Evolutionary conservation across 2,888 invertebrate genomes (phyloP).

Genomic region (Diaprepes abbreviatus): DNA sequence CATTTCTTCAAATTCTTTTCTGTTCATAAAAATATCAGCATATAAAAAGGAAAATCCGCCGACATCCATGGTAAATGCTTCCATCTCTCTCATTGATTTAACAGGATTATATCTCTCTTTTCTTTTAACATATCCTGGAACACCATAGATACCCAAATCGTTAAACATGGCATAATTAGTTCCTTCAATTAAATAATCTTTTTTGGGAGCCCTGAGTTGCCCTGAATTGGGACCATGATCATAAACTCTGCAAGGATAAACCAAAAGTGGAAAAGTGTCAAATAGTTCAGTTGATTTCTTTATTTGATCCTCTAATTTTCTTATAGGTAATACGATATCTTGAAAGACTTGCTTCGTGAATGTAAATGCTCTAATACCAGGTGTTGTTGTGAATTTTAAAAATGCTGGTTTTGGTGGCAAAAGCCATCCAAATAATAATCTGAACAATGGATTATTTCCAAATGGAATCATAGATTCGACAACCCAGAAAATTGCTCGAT

Average conservation of each 20-base stretch:
- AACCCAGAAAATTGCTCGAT: slow-evolving; percentile 81
- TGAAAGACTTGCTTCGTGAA: slow-evolving; percentile 81
- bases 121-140: slow-evolving; percentile 75
- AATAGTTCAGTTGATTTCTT: slow-evolving; percentile 73
- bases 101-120: slow-evolving; percentile 75
- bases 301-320: slow-evolving; percentile 76
- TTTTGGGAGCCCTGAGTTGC: slow-evolving; percentile 72
- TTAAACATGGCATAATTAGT: slow-evolving; percentile 80
- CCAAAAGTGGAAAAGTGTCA: slow-evolving; percentile 77
- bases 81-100: slow-evolving; percentile 77
- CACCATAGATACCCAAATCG: slow-evolving; percentile 79
- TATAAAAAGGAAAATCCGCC: slow-evolving; percentile 80
- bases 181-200: slow-evolving; percentile 74
- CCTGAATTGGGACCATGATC: slow-evolving; percentile 74
- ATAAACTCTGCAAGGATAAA: slow-evolving; percentile 78
- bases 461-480: slow-evolving; percentile 80
- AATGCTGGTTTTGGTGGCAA: slow-evolving; percentile 80
- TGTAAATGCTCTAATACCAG: slow-evolving; percentile 77
- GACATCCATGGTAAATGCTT: slow-evolving; percentile 76
- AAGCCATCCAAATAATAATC: slow-evolving; percentile 76
- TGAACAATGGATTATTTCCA: slow-evolving; percentile 76
- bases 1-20: slow-evolving; percentile 76
- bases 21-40: slow-evolving; percentile 79
- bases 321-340: slow-evolving; percentile 78
- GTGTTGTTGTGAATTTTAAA: slow-evolving; percentile 80